These are phyloP conservation scores for Microtus ochrogaster DNA, from an alignment of 2,113 vertebrate species.

Conservation along the genomic window DNA sequence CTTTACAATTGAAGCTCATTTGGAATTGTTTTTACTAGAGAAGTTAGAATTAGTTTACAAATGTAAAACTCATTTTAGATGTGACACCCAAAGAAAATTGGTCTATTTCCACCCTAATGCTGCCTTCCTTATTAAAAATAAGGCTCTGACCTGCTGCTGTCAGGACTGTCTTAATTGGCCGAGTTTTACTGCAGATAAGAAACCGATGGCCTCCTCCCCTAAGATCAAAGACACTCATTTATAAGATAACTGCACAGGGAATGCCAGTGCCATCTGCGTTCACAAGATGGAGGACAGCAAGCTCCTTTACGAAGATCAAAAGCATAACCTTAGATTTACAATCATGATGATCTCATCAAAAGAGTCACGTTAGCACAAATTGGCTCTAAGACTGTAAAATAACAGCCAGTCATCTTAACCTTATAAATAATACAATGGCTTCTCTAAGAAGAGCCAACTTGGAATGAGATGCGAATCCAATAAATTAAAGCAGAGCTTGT, in stretches of 20 bases:
- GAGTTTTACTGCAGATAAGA: slow-evolving; percentile 59
- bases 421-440: slow-evolving; percentile 72
- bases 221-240: slow-evolving; percentile 66
- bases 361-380: slow-evolving; percentile 67
- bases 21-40: not conserved
- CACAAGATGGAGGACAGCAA: slow-evolving; percentile 42
- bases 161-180: slow-evolving; percentile 63
- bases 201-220: not conserved
- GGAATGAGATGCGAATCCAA: slow-evolving; percentile 52
- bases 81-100: slow-evolving; percentile 37
- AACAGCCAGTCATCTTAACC: slow-evolving; percentile 55
- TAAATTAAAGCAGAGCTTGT: slow-evolving; percentile 56
- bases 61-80: slow-evolving; percentile 43
- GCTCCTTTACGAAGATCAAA: slow-evolving; percentile 72
- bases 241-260: slow-evolving; percentile 47
- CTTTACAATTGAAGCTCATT: slow-evolving; percentile 15
- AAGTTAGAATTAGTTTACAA: not conserved
- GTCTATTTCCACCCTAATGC: not conserved
- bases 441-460: slow-evolving; percentile 37
- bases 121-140: slow-evolving; percentile 53
- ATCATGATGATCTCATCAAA: slow-evolving; percentile 57
- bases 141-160: slow-evolving; percentile 40
- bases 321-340: slow-evolving; percentile 63
- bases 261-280: slow-evolving; percentile 60
- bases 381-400: slow-evolving; percentile 51